Base-by-base conservation (phyloP, 1,140 invertebrate species). In the Steinernema khuongi region DNA sequence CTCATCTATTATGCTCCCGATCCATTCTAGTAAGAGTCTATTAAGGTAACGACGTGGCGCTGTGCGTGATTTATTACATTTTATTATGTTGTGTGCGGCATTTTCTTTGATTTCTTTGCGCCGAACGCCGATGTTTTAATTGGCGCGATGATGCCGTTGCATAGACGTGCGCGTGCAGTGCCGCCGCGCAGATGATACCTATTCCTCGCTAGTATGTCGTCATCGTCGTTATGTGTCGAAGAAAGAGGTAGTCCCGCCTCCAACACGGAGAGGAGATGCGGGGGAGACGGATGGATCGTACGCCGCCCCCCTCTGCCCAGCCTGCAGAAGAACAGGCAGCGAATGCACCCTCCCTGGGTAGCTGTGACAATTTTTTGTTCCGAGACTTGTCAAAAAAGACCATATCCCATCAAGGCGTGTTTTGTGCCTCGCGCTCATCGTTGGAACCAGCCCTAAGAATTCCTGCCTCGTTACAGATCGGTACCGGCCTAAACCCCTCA, bases 241-340 rank as follows among this genome's bases (percentile, higher is more conserved):
- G 50, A 60, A 60, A 60, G 50, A 60, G 50, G 50, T 60, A 60
- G 50, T 60, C 50, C 50, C 50, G 50, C 50, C 50, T 60, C 14
- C 11, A 22, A 60, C 7, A 60, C 11, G 50, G 50, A 60, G 22
- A 60, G 50, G 50, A 60, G 50, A 60, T 60, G 50, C 19, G 7
- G 50, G 50, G 50, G 50, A 60, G 50, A 60, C 11, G 22, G 22
- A 26, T 60, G 22, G 50, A 60, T 60, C 11, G 50, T 60, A 60
- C 50, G 50, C 50, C 50, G 50, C 50, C 50, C 50, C 50, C 26
- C 22, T 60, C 22, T n/a, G 14, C 22, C 22, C 36, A 41, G 36
- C 36, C 36, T 41, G 36, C 36, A 41, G 36, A 41, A 41, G 36
- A 41, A 41, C 36, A 41, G 36, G 36, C 36, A 26, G 50, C 7